These are phyloP conservation scores for Schizaphis graminum DNA, from an alignment of 2,888 invertebrate genomes.

Conservation along the genomic window DNA sequence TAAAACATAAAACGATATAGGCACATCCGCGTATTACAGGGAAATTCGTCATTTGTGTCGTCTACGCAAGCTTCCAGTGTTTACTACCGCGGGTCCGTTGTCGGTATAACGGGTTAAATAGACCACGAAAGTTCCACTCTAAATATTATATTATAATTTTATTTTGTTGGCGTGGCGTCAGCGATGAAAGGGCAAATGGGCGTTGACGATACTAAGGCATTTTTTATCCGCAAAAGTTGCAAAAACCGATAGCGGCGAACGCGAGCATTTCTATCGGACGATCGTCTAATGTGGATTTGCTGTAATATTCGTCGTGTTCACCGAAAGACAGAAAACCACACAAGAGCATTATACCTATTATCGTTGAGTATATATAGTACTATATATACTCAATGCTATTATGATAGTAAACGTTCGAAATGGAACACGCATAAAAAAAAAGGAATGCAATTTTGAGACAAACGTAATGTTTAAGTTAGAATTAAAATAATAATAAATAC, in stretches of 20 bases:
- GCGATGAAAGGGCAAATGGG: background rate
- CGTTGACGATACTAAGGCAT: background rate
- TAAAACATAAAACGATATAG: background rate
- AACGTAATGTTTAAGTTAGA: background rate
- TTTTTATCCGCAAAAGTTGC: background rate
- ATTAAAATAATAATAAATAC: background rate
- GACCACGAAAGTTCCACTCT: background rate
- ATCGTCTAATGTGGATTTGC: background rate
- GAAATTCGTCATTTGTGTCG: background rate
- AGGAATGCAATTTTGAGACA: background rate
- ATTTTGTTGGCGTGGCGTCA: background rate
- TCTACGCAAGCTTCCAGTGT: background rate
- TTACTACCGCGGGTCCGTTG: background rate
- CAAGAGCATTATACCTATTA: background rate
- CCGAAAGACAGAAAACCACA: background rate
- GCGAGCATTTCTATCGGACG: background rate
- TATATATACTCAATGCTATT: too few relatives aligned
- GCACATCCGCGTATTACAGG: background rate
- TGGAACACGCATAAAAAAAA: background rate
- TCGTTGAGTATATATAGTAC: too few relatives aligned
- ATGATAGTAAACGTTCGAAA: background rate
- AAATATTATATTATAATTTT: background rate
- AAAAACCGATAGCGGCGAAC: background rate
- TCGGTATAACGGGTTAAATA: background rate
- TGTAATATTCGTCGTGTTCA: background rate